Evolutionary conservation across 2,888 invertebrate genomes (phyloP), one percentile per base, ranked within the genome.

Genomic region (Theodoxus fluviatilis): DNA sequence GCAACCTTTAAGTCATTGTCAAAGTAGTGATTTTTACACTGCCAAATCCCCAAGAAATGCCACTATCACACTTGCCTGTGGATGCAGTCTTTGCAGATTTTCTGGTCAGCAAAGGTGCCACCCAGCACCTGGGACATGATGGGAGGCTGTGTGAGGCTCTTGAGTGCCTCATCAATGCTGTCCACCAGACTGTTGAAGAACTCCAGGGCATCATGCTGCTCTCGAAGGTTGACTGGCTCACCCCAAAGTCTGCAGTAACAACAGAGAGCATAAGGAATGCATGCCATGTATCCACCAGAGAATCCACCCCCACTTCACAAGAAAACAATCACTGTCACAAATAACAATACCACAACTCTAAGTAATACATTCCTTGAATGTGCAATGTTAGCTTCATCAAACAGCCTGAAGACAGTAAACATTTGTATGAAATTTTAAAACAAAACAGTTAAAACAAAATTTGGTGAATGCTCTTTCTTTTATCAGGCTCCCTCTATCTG

Each of bases 141-240:
- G 18, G 83, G 79, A 0, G 83, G 80, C 83, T 95, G 94, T 43
- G 93, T 94, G 75, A 98, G 90, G 31, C 94, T 93, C 89, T 98
- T 98, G 47, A 98, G 89, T 15, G 96, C 96, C 89, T 98, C 98
- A 84, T 98, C 98, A 81, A 98, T 90, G 82, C 95, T 95, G 88
- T 98, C 98, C 47, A 98, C 94, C 67, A 98, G 90, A 75, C 95
- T 95, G 94, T 97, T 98, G 87, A 97, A 98, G 90, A 98, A 98
- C 88, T 98, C 98, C 40, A 98, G 94, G 0, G 98, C 98, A 88
- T 98, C 98, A 88, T 98, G 98, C 87, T 98, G 98, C 86, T 98
- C 98, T 68, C 98, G 91, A 78, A 98, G 90, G 89, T 98, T 98
- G 18, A 98, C 97, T 37, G 96, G 96, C 89, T 98, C 97, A 28